Evolutionary conservation across 2,113 vertebrate genomes (phyloP).

Genomic region (Promerops cafer): DNA sequence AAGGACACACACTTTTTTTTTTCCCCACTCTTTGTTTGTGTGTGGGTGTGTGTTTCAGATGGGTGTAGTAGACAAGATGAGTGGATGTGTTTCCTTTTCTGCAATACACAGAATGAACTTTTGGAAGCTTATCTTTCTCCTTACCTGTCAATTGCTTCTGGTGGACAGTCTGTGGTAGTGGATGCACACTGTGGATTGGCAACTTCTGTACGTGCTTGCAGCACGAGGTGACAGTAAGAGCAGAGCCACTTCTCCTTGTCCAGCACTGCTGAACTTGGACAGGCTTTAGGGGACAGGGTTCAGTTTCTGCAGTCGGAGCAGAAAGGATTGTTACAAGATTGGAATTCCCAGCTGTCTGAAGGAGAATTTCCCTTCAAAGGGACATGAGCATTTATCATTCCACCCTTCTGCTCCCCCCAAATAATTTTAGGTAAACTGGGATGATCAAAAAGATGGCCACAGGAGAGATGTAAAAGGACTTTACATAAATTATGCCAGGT

Average conservation of each 20-base stretch:
- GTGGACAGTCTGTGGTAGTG: neutral
- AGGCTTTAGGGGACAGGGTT: neutral
- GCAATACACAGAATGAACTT: neutral
- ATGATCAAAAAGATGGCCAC: neutral
- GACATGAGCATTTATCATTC: neutral
- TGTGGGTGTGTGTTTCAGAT: neutral
- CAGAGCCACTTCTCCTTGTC: neutral
- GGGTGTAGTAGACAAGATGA: neutral
- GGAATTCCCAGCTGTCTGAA: neutral
- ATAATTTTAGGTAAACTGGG: neutral
- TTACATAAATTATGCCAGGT: neutral
- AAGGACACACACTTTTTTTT: neutral
- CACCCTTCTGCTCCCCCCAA: rapidly evolving
- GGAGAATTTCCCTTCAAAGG: neutral
- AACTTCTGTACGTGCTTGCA: neutral
- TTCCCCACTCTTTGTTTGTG: too few relatives aligned
- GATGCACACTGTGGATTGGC: neutral
- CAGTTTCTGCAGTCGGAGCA: neutral
- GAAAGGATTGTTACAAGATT: neutral
- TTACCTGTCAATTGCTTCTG: neutral
- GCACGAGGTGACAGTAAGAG: neutral
- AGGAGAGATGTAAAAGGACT: neutral
- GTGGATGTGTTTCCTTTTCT: neutral
- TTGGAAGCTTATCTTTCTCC: neutral
- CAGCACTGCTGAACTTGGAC: neutral